Base-by-base conservation (phyloP, 2,113 vertebrate species). In the Vimba vimba region DNA sequence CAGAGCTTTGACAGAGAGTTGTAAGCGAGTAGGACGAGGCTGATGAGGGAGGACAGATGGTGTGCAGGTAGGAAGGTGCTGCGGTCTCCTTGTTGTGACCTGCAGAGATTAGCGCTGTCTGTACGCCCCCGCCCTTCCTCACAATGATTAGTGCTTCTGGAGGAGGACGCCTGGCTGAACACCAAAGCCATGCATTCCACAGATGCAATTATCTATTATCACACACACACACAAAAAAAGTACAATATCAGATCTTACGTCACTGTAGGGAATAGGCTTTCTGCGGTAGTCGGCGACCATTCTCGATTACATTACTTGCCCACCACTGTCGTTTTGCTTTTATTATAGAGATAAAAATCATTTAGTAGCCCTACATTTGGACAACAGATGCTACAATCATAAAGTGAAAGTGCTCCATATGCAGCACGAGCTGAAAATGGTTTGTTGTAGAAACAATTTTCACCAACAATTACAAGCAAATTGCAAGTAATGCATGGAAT, bases 11-110 rank as follows among this genome's bases (percentile, higher is more conserved):
- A 71, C 68, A 43, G 82, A 83, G 15, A 55, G 81, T 36, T 57
- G 64, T 81, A 50, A 30, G 52, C 64, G 80, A 39, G n/a, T 80
- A 69, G 66, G 85, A 64, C 47, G 30, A 55, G 75, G 27, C 85
- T 79, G 82, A 52, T 30, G 62, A 76, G 79, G 13, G 64, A 76
- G 81, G 79, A 90, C 91, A 93, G 90, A 91, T 87, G 90, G 90
- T 90, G 47, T 62, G 88, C 88, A 91, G 91, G 89, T 90, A 90
- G 66, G 77, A 84, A 83, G 75, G 77, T 85, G 75, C 78, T 47
- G 64, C 23, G 79, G 77, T 77, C 82, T 59, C 81, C 80, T 69
- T 85, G 83, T 87, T 88, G 79, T 84, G 82, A 90, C 87, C 85
- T 69, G 85, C 73, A 86, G 88, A 90, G 82, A 91, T 86, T 74